A percentile compares a stretch with the other conserved stretches of the same genome.
phyloP scores from a whole-genome alignment of 1,140 invertebrate genomes.

The Drosophila lacteicornis region DNA sequence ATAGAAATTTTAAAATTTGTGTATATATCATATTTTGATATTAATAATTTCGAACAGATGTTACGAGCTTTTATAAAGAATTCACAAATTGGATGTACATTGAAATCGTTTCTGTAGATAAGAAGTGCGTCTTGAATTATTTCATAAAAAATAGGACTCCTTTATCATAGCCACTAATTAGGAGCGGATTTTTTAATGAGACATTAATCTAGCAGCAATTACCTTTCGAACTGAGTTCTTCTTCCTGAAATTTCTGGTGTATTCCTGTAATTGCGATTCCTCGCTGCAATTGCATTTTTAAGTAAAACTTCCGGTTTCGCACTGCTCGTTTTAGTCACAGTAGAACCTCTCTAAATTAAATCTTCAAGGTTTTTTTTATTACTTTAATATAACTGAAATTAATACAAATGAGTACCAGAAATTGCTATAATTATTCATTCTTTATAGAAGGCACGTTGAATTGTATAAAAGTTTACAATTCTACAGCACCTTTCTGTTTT shows the following conservation, averaged over 20 bases:
- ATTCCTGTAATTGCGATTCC: constrained; percentile 7
- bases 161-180: neutral
- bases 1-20: too few relatives aligned
- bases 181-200: neutral
- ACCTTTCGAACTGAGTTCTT: neutral
- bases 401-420: too few relatives aligned
- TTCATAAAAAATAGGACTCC: neutral
- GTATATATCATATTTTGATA: too few relatives aligned
- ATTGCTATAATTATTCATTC: too few relatives aligned
- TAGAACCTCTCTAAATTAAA: neutral
- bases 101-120: neutral
- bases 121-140: neutral
- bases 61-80: neutral
- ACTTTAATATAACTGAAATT: too few relatives aligned
- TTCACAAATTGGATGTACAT: too few relatives aligned
- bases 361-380: neutral
- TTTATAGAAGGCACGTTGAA: too few relatives aligned
- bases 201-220: neutral
- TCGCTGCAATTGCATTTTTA: constrained; percentile 1
- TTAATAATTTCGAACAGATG: too few relatives aligned
- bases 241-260: neutral
- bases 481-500: too few relatives aligned
- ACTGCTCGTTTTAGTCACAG: neutral
- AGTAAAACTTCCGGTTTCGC: constrained; percentile 15
- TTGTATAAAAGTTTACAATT: too few relatives aligned